Percentiles rank a stretch among this genome's conserved stretches.
Evolutionary conservation across 2,888 invertebrate species (phyloP).

Genomic region (Lamellibrachia columna): DNA sequence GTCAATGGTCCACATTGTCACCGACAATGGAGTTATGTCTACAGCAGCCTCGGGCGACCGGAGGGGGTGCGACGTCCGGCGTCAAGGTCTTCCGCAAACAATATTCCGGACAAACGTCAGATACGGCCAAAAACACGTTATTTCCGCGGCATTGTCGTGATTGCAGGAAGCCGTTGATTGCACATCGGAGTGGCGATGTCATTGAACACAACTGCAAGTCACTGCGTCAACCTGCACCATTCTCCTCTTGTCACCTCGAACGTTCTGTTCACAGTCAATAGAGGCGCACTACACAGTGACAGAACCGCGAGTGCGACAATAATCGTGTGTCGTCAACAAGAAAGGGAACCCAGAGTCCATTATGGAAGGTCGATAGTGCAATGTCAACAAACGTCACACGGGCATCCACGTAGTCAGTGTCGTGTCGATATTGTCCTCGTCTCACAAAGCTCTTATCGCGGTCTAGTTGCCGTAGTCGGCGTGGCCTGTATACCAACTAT

Average conservation of each 20-base stretch:
- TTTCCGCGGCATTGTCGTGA: neutral
- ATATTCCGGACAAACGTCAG: neutral
- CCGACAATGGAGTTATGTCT: neutral
- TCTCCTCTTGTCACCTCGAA: neutral
- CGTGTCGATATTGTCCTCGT: neutral
- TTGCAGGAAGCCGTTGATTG: neutral
- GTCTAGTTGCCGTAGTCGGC: neutral
- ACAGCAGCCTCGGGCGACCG: neutral
- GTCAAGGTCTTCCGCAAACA: neutral
- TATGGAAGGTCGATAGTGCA: neutral
- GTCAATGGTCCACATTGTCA: neutral
- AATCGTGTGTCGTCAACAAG: neutral
- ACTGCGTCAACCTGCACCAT: neutral
- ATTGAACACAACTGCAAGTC: neutral
- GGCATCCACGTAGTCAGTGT: neutral
- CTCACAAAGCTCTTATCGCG: neutral
- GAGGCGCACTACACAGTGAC: neutral
- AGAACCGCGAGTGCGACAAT: neutral
- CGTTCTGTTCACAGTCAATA: neutral
- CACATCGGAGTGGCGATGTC: neutral
- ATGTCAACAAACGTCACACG: neutral
- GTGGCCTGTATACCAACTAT: neutral
- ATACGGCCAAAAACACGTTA: neutral
- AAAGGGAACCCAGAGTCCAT: neutral
- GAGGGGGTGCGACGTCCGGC: neutral